Conservation (phyloP, 2,888 invertebrate species). For the Parnassius smintheus region DNA sequence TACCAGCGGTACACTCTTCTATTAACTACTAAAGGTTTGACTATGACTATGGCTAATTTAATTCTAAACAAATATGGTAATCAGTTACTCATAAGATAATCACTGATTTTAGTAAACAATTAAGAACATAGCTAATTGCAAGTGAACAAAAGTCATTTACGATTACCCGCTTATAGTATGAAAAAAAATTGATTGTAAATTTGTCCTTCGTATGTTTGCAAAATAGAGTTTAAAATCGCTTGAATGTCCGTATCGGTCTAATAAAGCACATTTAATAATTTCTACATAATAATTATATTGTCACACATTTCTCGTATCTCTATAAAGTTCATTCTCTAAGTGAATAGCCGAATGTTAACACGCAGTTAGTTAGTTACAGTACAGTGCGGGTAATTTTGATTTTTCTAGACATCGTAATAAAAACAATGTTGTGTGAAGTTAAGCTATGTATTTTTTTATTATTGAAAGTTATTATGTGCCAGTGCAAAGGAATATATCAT, state of each 20-base stretch:
- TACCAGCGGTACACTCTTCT: too few species aligned
- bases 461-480: conserved; percentile 9
- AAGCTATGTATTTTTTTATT: not conserved
- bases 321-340: conserved; percentile 7
- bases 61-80: too few species aligned
- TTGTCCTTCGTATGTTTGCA: not conserved
- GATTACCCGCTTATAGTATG: not conserved
- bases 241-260: not conserved
- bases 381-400: not conserved
- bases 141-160: not conserved
- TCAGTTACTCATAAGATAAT: too few species aligned
- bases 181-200: not conserved
- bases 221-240: conserved; percentile 3
- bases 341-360: not conserved
- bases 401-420: not conserved
- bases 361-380: too few species aligned
- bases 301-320: not conserved
- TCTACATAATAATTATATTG: conserved; percentile 4
- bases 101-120: not conserved
- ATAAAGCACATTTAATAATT: not conserved
- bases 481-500: conserved; percentile 48
- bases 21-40: too few species aligned
- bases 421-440: not conserved
- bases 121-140: not conserved
- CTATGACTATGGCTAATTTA: too few species aligned